Evolutionary conservation across 2,113 vertebrate genomes (phyloP).

Genomic region (Cryptoleucopteryx plumbea): DNA sequence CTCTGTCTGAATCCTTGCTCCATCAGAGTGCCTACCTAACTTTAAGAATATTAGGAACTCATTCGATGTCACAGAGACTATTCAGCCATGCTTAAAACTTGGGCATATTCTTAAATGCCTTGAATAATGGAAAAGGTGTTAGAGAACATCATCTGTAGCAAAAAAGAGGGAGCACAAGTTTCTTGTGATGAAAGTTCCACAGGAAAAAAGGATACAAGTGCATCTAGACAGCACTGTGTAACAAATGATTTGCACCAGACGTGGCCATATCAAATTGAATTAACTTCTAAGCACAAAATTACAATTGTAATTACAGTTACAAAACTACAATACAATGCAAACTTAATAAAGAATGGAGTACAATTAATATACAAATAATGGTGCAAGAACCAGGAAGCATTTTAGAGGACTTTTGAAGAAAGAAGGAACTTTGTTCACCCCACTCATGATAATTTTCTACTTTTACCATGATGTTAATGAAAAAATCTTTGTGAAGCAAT

Average conservation of each 20-base stretch:
- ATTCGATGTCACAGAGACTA: background rate
- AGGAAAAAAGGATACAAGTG: background rate
- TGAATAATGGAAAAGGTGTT: background rate
- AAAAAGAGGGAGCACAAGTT: background rate
- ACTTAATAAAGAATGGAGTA: background rate
- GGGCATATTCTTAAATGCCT: background rate
- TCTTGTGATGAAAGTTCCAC: background rate
- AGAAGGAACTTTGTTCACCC: background rate
- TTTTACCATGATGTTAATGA: rapidly evolving
- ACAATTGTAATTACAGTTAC: background rate
- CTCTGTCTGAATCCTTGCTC: background rate
- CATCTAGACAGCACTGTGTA: background rate
- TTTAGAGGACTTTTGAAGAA: background rate
- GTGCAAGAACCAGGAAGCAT: background rate
- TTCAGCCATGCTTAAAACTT: background rate
- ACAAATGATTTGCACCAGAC: background rate
- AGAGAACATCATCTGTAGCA: background rate
- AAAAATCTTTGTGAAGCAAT: background rate
- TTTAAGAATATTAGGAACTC: background rate
- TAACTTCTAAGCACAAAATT: background rate
- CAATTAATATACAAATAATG: background rate
- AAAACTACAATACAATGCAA: background rate
- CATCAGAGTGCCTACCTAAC: background rate
- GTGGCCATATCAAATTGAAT: background rate
- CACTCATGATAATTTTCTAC: background rate